Conservation (phyloP, 2,888 invertebrate genomes). For the Ophraella communa region DNA sequence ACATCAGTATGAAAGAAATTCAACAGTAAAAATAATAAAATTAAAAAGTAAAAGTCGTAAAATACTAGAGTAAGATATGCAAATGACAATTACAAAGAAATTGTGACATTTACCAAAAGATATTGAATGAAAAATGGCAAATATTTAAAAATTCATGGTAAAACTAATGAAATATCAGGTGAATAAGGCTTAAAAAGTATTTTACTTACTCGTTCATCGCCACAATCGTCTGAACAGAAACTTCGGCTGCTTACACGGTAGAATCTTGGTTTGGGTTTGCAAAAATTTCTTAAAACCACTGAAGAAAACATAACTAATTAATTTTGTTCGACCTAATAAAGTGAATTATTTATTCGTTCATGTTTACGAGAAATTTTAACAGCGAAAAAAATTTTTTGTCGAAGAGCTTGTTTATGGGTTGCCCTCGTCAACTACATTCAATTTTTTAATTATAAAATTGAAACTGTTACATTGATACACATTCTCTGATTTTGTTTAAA, state of each 20-base stretch:
- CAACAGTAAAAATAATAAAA: too few species aligned
- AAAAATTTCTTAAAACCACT: constrained; percentile 38
- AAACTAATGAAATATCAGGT: too few species aligned
- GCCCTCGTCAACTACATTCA: constrained; percentile 24
- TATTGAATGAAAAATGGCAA: too few species aligned
- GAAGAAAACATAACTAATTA: constrained; percentile 31
- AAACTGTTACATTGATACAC: too few species aligned
- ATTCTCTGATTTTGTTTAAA: too few species aligned
- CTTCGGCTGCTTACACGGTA: constrained; percentile 30
- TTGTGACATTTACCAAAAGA: too few species aligned
- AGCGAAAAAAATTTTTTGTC: constrained; percentile 35
- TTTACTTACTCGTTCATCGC: constrained; percentile 37
- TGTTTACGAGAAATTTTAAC: constrained; percentile 46
- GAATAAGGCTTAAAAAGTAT: too few species aligned
- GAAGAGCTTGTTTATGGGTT: constrained; percentile 37
- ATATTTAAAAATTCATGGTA: too few species aligned
- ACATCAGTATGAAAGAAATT: too few species aligned
- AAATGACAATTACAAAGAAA: too few species aligned
- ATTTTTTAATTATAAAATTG: not conserved
- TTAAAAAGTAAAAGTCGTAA: not conserved
- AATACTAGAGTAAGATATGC: not conserved
- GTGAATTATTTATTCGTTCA: constrained; percentile 16
- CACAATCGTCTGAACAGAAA: constrained; percentile 39
- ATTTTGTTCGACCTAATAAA: constrained; percentile 25
- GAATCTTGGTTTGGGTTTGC: constrained; percentile 35